These are phyloP conservation scores for Erannis defoliaria DNA, from an alignment of 2,888 invertebrate genomes.

Conservation along the genomic window DNA sequence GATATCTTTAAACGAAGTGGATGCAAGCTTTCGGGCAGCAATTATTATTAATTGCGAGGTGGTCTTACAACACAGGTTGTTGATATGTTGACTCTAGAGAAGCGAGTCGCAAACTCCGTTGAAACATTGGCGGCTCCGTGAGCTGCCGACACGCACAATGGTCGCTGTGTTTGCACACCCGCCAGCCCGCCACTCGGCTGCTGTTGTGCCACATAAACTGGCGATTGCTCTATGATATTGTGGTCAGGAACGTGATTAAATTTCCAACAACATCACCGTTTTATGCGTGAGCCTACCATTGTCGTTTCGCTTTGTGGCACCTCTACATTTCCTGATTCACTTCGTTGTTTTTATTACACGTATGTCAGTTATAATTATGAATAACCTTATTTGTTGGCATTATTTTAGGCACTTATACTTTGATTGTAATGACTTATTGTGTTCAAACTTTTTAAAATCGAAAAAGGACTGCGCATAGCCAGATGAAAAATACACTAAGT, in stretches of 20 bases:
- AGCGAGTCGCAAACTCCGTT: constrained; percentile 65
- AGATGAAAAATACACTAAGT: not conserved
- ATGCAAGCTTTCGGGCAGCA: constrained; percentile 37
- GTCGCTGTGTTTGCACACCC: constrained; percentile 68
- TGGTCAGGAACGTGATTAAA: constrained; percentile 69
- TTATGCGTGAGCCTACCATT: constrained; percentile 49
- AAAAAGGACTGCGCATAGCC: not conserved
- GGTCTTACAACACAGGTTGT: constrained; percentile 63
- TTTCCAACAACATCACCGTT: constrained; percentile 64
- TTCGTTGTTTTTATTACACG: constrained; percentile 21
- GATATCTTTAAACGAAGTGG: constrained; percentile 26
- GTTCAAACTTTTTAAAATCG: not conserved
- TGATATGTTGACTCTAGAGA: constrained; percentile 71
- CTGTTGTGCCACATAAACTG: constrained; percentile 57
- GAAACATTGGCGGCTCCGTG: constrained; percentile 65
- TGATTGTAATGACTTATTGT: not conserved
- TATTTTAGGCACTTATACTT: not conserved
- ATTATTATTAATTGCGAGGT: constrained; percentile 64
- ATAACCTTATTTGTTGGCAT: constrained; percentile 4
- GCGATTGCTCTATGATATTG: constrained; percentile 63
- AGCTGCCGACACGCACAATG: constrained; percentile 75
- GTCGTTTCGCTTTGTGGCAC: constrained; percentile 44
- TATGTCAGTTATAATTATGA: constrained; percentile 7
- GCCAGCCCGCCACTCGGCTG: constrained; percentile 57
- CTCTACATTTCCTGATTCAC: constrained; percentile 35